Conservation (phyloP, 2,888 invertebrate genomes). For the Torymus aiolomorphi region DNA sequence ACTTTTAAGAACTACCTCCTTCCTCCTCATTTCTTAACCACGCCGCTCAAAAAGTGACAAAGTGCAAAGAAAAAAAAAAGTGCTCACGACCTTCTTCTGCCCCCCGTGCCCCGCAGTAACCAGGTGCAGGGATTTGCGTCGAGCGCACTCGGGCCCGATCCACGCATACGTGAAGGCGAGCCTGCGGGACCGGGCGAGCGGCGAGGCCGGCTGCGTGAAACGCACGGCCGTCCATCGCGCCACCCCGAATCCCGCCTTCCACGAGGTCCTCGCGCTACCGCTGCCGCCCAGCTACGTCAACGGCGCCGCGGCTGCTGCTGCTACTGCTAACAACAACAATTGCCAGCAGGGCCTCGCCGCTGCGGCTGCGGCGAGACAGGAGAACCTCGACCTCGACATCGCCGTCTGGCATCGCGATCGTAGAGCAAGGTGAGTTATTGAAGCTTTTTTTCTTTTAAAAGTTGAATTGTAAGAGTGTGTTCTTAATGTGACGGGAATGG, state of each 20-base stretch:
- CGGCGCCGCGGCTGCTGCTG: no score
- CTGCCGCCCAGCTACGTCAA: slow-evolving; percentile 73
- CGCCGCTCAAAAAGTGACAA: no score
- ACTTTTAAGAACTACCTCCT: no score
- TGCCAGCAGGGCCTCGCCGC: slow-evolving; percentile 42
- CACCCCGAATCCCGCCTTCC: slow-evolving; percentile 86
- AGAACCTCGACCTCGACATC: slow-evolving; percentile 80
- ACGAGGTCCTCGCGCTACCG: slow-evolving; percentile 86
- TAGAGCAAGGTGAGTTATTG: slow-evolving; percentile 85
- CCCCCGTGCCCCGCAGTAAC: slow-evolving; percentile 79
- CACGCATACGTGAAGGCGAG: slow-evolving; percentile 90
- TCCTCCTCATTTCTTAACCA: no score
- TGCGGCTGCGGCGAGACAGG: slow-evolving; percentile 70
- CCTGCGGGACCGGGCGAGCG: slow-evolving; percentile 69
- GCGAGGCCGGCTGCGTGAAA: slow-evolving; percentile 79
- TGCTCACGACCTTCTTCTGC: not conserved
- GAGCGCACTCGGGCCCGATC: slow-evolving; percentile 81
- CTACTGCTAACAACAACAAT: slow-evolving; percentile 68
- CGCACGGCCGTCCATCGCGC: slow-evolving; percentile 89
- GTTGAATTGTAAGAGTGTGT: not conserved
- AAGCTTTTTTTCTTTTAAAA: not conserved
- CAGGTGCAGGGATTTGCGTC: slow-evolving; percentile 85
- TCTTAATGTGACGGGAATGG: no score
- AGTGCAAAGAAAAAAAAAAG: no score
- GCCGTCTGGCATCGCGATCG: slow-evolving; percentile 93